Evolutionary conservation across 2,888 invertebrate species (phyloP), one percentile per base, ranked within the genome.

Genomic region (Pheosia tremula): DNA sequence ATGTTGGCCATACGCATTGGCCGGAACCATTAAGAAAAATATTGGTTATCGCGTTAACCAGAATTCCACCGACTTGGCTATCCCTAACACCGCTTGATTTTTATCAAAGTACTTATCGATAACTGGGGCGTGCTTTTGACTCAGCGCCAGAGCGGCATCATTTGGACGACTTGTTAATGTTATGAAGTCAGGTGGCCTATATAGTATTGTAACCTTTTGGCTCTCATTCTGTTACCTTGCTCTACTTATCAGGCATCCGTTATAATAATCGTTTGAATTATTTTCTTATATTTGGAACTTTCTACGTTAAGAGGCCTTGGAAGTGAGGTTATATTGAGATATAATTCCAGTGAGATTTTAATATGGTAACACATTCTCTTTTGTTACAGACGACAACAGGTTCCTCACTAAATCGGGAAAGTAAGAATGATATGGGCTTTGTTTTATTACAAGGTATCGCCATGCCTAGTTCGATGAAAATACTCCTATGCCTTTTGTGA

Each of bases 111-210:
- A 24, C 52, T 9, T 36, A 38, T 54, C 54, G 54, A 38, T 37
- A 38, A 54, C 5, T 54, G 38, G 54, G 54, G 2, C 54, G n/a
- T n/a, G 9, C 11, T 54, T 54, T 55, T 55, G 39, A 55, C 5
- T 39, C n/a, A 2, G 11, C 39, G 39, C 39, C 55, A 55, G 55
- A 39, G 36, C 39, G 11, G 5, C 37, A 37, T 39, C n/a, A 38
- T 11, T 38, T 11, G 38, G 36, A 53, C 9, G 38, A 38, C 11
- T 38, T 38, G 38, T 7, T 54, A 54, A 54, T 38, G 10, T 38
- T 54, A 38, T 24, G 2, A 36, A 54, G 54, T 37, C 38, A 54
- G 54, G 55, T 55, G 55, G 39, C 39, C 38, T 55, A 55, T 55
- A 36, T 53, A 53, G 9, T 24, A 11, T 55, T 55, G 36, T 55